phyloP scores from a whole-genome alignment of 2,888 invertebrate genomes.

The Chymomyza procnemis region DNA sequence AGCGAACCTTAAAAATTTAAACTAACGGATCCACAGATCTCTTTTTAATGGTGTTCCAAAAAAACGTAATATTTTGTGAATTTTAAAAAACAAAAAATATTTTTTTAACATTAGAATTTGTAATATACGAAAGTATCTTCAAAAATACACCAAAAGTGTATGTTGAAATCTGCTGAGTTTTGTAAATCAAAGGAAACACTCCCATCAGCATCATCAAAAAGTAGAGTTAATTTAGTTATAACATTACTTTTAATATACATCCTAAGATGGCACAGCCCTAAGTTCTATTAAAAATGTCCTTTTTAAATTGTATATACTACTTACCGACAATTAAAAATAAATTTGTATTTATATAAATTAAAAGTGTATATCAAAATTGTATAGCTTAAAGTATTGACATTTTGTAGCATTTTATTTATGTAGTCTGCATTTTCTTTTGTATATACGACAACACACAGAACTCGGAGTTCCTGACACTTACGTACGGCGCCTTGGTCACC shows the following conservation, averaged over 20 bases:
- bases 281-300: neutral
- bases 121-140: too few relatives aligned
- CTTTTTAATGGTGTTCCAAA: too few relatives aligned
- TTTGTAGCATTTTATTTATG: slow-evolving; percentile 28
- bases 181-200: too few relatives aligned
- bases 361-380: slow-evolving; percentile 8
- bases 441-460: slow-evolving; percentile 82
- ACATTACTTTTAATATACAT: neutral
- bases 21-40: too few relatives aligned
- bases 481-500: slow-evolving; percentile 97
- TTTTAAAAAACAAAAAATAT: too few relatives aligned
- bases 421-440: slow-evolving; percentile 21
- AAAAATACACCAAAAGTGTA: too few relatives aligned
- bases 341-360: slow-evolving; percentile 53
- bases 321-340: slow-evolving; percentile 32
- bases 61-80: too few relatives aligned
- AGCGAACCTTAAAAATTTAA: too few relatives aligned
- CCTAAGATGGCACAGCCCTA: neutral
- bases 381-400: slow-evolving; percentile 22
- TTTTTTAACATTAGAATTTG: too few relatives aligned
- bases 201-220: neutral
- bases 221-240: neutral
- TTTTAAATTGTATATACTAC: neutral
- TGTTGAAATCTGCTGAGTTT: too few relatives aligned
- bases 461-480: slow-evolving; percentile 96